Percentiles rank a stretch among this genome's conserved stretches.
Evolutionary conservation across 2,797 vertebrate species (phyloP).

Genomic region (Oreochromis grahami): DNA sequence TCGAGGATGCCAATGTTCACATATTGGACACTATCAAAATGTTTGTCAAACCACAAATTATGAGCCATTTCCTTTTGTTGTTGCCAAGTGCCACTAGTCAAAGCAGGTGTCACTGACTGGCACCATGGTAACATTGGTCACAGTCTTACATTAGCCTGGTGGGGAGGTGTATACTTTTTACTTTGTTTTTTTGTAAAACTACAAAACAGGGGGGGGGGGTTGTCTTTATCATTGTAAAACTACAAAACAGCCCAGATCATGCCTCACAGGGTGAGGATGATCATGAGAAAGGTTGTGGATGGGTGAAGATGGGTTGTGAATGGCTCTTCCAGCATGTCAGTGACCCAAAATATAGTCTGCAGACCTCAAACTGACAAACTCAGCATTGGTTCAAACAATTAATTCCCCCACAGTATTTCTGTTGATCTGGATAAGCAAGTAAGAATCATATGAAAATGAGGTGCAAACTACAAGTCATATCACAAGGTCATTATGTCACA

Average conservation of each 20-base stretch:
- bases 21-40: background rate
- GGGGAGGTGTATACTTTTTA: background rate
- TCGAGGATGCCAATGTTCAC: too few species aligned
- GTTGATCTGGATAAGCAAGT: accelerated
- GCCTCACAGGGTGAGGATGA: background rate
- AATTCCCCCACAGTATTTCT: accelerated
- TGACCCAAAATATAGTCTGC: background rate
- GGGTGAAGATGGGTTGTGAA: background rate
- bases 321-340: accelerated
- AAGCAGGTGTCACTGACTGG: background rate
- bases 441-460: accelerated
- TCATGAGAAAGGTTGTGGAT: accelerated
- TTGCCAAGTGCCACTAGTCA: background rate
- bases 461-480: background rate
- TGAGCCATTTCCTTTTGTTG: background rate
- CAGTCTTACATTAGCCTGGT: background rate
- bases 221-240: background rate
- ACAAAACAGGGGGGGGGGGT: too few species aligned
- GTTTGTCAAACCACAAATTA: background rate
- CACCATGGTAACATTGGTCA: background rate
- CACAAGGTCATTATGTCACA: background rate
- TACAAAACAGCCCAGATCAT: background rate
- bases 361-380: background rate
- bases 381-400: background rate
- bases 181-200: background rate